A percentile compares a stretch with the other conserved stretches of the same genome.
These are phyloP conservation scores for Delia radicum DNA, from an alignment of 1,140 invertebrate genomes.

Conservation along the genomic window DNA sequence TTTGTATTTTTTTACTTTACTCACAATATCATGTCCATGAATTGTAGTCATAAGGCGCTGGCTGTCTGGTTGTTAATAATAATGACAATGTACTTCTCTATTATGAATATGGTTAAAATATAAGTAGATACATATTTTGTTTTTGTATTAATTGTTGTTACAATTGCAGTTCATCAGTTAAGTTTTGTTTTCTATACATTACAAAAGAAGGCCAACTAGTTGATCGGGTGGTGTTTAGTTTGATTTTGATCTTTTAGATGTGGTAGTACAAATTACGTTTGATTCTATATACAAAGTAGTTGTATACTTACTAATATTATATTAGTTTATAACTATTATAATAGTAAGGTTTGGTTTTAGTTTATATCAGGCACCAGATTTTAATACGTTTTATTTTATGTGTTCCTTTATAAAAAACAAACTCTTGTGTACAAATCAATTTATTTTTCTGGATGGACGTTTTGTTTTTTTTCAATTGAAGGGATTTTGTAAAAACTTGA, in stretches of 20 bases:
- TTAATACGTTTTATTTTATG: not conserved
- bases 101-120: too few relatives aligned
- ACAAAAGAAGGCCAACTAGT: not conserved
- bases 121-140: too few relatives aligned
- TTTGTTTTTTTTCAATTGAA: too few relatives aligned
- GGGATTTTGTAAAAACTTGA: too few relatives aligned
- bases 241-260: not conserved
- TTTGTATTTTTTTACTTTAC: not conserved
- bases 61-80: not conserved
- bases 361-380: not conserved
- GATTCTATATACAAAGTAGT: not conserved
- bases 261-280: not conserved
- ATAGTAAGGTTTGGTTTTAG: not conserved
- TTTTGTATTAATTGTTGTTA: not conserved
- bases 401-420: too few relatives aligned
- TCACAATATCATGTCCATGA: not conserved
- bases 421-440: too few relatives aligned
- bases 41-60: not conserved
- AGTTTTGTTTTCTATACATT: not conserved
- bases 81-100: not conserved
- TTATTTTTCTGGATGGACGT: too few relatives aligned
- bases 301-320: not conserved
- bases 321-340: not conserved
- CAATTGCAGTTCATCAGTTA: not conserved
- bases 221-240: not conserved